Conservation (phyloP, 2,888 invertebrate species). For the Dasypolia templi region DNA sequence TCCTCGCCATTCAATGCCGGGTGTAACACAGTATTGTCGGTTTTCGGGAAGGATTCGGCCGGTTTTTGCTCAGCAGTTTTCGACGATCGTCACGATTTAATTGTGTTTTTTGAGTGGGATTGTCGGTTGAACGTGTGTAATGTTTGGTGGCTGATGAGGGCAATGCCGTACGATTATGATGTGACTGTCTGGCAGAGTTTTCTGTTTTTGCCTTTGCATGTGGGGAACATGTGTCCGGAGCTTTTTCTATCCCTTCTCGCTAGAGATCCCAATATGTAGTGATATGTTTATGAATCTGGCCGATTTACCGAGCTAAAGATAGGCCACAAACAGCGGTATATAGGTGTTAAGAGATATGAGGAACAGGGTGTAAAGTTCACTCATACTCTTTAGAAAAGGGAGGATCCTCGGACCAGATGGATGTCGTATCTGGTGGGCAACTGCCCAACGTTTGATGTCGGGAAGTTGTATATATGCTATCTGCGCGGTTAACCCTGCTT, state of each 20-base stretch:
- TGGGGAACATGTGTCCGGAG: neutral
- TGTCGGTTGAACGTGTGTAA: conserved; percentile 30
- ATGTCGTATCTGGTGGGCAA: too few species aligned
- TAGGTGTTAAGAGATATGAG: too few species aligned
- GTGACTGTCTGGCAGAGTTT: neutral
- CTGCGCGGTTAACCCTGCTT: too few species aligned
- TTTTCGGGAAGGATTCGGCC: conserved; percentile 65
- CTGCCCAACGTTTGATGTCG: too few species aligned
- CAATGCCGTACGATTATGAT: conserved; percentile 7
- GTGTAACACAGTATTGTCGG: conserved; percentile 82
- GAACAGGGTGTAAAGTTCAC: too few species aligned
- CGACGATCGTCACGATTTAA: conserved; percentile 39
- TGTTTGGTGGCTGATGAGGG: conserved; percentile 35
- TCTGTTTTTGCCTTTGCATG: neutral
- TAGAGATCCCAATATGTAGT: neutral
- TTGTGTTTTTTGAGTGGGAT: conserved; percentile 55
- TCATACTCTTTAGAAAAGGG: too few species aligned
- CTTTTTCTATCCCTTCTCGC: too few species aligned
- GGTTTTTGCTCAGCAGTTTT: conserved; percentile 64
- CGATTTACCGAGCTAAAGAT: neutral
- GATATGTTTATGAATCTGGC: neutral
- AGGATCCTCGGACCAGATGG: too few species aligned
- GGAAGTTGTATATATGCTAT: too few species aligned
- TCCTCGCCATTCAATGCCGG: conserved; percentile 81
- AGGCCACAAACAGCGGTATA: neutral